Conservation (phyloP, 1,140 invertebrate genomes). For the Catajapyx aquilonaris region DNA sequence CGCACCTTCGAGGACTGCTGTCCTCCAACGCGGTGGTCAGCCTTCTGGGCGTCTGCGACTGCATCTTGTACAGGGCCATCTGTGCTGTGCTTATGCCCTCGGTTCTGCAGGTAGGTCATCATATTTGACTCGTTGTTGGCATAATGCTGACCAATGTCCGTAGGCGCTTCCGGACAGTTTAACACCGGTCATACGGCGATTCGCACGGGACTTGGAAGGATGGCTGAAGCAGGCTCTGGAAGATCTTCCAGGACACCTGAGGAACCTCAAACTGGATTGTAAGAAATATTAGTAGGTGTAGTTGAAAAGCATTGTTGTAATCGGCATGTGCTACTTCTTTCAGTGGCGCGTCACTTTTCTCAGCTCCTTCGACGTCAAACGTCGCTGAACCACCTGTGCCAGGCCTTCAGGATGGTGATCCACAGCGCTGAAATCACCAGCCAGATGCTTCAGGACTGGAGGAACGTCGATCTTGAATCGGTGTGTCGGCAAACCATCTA, state of each 20-base stretch:
- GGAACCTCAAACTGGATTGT: conserved; percentile 26
- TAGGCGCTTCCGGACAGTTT: conserved; percentile 24
- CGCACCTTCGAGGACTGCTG: conserved; percentile 25
- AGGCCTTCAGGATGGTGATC: conserved; percentile 32
- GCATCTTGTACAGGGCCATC: conserved; percentile 29
- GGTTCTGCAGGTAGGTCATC: conserved; percentile 19
- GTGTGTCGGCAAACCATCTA: conserved; percentile 25
- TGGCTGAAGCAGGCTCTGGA: conserved; percentile 27
- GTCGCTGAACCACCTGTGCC: conserved; percentile 35
- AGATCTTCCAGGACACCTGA: conserved; percentile 27
- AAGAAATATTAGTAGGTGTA: too few species aligned
- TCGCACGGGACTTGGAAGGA: conserved; percentile 30
- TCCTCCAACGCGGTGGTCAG: conserved; percentile 22
- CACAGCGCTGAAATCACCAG: conserved; percentile 30
- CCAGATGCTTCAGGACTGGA: conserved; percentile 33
- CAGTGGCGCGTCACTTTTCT: conserved; percentile 26
- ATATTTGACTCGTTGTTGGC: background rate
- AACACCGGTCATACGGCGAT: conserved; percentile 30
- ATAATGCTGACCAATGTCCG: conserved; percentile 1
- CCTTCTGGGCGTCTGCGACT: conserved; percentile 29
- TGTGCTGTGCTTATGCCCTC: conserved; percentile 27
- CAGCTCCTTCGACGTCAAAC: conserved; percentile 33
- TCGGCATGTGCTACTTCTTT: conserved; percentile 8
- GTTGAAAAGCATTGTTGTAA: background rate
- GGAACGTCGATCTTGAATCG: conserved; percentile 21